Evolutionary conservation across 64 coral and sea anemone species (phyloP).

Genomic region (Exaiptasia diaphana): DNA sequence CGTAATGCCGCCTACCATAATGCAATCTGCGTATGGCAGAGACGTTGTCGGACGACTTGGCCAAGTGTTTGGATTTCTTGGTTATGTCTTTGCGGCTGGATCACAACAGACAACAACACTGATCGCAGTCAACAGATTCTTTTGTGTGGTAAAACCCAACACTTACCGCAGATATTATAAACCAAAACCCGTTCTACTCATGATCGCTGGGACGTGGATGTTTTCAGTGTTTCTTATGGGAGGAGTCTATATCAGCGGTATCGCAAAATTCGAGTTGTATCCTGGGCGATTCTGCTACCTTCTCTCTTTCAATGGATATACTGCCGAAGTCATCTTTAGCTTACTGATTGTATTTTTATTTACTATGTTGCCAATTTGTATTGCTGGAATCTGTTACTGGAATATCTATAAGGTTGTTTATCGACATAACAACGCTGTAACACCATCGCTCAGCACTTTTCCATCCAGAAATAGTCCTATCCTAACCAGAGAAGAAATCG

Average conservation of each 20-base stretch:
- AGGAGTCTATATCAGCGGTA: neutral
- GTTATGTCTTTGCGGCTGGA: neutral
- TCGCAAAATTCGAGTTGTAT: neutral
- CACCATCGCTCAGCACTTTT: neutral
- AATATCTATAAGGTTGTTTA: neutral
- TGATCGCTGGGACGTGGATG: neutral
- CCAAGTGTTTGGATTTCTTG: slow-evolving; percentile 7
- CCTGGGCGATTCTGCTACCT: neutral
- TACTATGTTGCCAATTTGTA: neutral
- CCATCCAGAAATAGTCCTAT: neutral
- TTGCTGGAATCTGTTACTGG: neutral
- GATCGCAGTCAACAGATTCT: too few species aligned
- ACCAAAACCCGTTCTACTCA: neutral
- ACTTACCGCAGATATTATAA: neutral
- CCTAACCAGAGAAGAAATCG: neutral
- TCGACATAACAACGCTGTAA: neutral
- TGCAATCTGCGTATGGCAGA: neutral
- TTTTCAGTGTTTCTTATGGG: neutral
- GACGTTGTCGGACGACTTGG: neutral
- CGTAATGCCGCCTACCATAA: slow-evolving; percentile 17
- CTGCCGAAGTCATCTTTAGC: neutral
- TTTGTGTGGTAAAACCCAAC: too few species aligned
- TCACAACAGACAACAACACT: slow-evolving; percentile 9
- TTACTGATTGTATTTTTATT: neutral
- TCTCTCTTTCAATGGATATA: neutral